Evolutionary conservation across 2,888 invertebrate genomes (phyloP).

Genomic region (Panzeria rudis): DNA sequence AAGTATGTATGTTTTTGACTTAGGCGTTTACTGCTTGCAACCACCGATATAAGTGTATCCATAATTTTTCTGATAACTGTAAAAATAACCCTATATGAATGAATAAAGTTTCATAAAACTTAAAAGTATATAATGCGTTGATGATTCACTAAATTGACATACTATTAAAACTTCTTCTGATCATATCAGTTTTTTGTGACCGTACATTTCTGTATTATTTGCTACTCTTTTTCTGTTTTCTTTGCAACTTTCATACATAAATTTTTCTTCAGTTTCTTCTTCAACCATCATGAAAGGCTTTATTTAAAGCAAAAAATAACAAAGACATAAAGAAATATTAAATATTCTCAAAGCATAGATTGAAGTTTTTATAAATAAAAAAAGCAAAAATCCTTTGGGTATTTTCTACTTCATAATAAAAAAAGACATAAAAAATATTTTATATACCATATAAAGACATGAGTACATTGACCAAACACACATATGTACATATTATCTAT

Average conservation of each 20-base stretch:
- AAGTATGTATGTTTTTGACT: too few species aligned
- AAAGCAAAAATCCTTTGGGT: constrained; percentile 56
- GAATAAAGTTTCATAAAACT: neutral
- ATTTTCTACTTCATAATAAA: constrained; percentile 35
- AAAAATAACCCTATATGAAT: neutral
- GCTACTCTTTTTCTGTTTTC: neutral
- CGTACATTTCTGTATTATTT: constrained; percentile 9
- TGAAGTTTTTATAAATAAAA: constrained; percentile 47
- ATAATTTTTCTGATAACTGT: neutral
- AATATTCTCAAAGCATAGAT: constrained; percentile 68
- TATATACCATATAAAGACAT: constrained; percentile 36
- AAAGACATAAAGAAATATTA: constrained; percentile 41
- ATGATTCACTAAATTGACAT: constrained; percentile 58
- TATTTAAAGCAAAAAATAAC: constrained; percentile 7
- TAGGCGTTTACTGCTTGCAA: too few species aligned
- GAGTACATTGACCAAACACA: constrained; percentile 17
- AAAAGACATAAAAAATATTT: neutral
- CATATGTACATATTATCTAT: neutral
- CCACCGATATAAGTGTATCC: too few species aligned
- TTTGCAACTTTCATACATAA: neutral
- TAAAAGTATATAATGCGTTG: constrained; percentile 14
- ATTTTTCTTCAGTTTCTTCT: neutral
- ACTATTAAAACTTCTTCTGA: constrained; percentile 38
- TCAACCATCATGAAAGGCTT: constrained; percentile 7
- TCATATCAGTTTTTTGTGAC: constrained; percentile 24